Base-by-base conservation (phyloP, 2,797 vertebrate species). In the Leptoclinus maculatus region DNA sequence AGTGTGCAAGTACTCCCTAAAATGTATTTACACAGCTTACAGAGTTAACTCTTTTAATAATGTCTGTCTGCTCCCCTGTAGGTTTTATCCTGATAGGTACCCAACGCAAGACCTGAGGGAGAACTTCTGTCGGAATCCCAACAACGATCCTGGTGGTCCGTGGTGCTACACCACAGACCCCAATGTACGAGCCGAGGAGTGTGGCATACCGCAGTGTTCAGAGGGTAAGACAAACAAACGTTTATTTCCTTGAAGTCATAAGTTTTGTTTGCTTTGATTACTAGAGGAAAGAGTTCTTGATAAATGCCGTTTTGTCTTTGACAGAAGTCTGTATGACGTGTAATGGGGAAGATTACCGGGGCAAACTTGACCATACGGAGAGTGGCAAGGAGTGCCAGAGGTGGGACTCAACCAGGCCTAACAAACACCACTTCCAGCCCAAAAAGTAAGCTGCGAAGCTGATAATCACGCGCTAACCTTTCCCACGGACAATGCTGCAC, bases 131-230 rank as follows among this genome's bases (percentile, higher is more conserved):
- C 96, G 98, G 81, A 99, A 99, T 92, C 98, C 98, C 66, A 96
- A 96, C 91, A 97, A 97, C 83, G 97, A 98, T 88, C 96, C 96
- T 56, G 96, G 96, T 84, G 98, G 98, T 66, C 98, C 98, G 0
- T 99, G 98, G 98, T 99, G 98, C 84, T 99, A 98, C 92, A 99
- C 98, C 82, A 98, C 96, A 59, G 97, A 97, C 51, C 97, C 97
- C 16, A 95, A 96, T 71, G 95, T 86, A 0, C 96, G 98, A 39
- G 94, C 97, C 7, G 96, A 99, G 91, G 96, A 96, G 88, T 99
- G 98, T 69, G 96, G 96, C 85, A 92, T 99, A 82, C 97, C 97
- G 3, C 96, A 96, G 63, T 99, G 98, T 86, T 97, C 97, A 56
- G 95, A 98, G 93, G 97, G 98, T 99, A 96, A 92, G 90, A 65